Conservation (phyloP, 35 echinoderm and acorn worm genomes). For the Stichopus chloronotus region DNA sequence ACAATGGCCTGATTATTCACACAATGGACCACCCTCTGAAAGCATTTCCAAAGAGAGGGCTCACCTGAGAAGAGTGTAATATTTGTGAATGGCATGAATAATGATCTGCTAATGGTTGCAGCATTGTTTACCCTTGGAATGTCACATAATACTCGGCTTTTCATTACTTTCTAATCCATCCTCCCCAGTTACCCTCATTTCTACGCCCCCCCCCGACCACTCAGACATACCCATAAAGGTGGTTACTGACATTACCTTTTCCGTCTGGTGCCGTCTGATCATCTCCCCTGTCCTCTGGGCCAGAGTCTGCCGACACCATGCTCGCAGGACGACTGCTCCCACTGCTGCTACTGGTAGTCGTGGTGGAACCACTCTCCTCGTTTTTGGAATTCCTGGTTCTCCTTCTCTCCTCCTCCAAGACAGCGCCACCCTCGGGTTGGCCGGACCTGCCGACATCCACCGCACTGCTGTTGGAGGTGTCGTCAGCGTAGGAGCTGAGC, state of each 20-base stretch:
- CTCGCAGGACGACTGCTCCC: conserved; percentile 48
- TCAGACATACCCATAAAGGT: neutral
- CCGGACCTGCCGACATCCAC: neutral
- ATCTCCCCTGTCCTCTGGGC: conserved; percentile 13
- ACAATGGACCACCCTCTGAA: no score
- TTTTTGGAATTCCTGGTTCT: neutral
- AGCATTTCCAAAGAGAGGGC: no score
- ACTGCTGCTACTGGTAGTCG: conserved; percentile 27
- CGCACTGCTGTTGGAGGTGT: neutral
- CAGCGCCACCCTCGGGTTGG: conserved; percentile 16
- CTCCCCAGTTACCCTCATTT: no score
- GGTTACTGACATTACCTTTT: conserved; percentile 24
- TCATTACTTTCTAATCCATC: no score
- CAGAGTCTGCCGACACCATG: conserved; percentile 48
- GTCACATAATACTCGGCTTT: no score
- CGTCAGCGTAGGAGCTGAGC: conserved; percentile 2
- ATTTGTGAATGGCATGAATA: no score
- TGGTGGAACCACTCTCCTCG: conserved; percentile 17
- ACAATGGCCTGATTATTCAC: no score
- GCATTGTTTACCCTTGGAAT: no score
- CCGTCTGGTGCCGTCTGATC: conserved; percentile 32
- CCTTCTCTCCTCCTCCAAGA: neutral
- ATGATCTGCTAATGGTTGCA: no score
- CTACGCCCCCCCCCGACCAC: no score
- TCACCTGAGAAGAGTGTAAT: no score